Percentiles rank a stretch among this genome's conserved stretches.
Conservation (phyloP, 2,797 vertebrate genomes). For the Pseudochromis fuscus region DNA sequence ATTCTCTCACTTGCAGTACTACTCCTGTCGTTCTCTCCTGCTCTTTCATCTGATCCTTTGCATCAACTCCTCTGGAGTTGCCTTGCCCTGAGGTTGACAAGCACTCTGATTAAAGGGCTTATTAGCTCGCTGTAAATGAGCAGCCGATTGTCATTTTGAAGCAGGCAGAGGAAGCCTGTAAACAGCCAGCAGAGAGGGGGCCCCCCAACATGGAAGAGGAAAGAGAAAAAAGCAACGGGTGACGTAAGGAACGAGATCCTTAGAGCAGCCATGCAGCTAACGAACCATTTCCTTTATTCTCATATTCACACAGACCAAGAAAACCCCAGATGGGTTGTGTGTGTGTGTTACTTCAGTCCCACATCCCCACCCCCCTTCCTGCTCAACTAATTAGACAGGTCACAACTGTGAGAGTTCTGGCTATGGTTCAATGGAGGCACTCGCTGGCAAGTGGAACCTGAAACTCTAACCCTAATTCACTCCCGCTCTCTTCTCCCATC, state of each 20-base stretch:
- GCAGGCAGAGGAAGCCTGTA: conserved; percentile 63
- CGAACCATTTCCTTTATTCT: conserved; percentile 78
- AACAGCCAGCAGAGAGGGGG: conserved; percentile 50
- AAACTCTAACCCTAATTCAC: conserved; percentile 64
- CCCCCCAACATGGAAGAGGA: conserved; percentile 52
- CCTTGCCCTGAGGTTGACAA: conserved; percentile 73
- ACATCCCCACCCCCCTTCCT: conserved; percentile 41
- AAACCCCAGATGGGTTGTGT: conserved; percentile 66
- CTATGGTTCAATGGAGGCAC: conserved; percentile 74
- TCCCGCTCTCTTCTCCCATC: conserved; percentile 52
- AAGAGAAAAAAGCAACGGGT: conserved; percentile 45
- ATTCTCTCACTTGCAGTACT: conserved; percentile 42
- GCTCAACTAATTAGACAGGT: conserved; percentile 79
- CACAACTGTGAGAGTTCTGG: conserved; percentile 77
- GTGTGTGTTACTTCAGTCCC: conserved; percentile 58
- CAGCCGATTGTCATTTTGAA: conserved; percentile 76
- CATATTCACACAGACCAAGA: conserved; percentile 63
- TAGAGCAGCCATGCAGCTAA: conserved; percentile 66
- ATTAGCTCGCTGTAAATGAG: conserved; percentile 78
- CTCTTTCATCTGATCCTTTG: conserved; percentile 74
- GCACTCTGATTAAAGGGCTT: conserved; percentile 82
- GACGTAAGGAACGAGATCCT: conserved; percentile 79
- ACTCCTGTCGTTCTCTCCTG: conserved; percentile 35
- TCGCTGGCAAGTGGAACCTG: conserved; percentile 76
- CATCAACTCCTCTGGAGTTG: conserved; percentile 73